Conservation (phyloP, 2,888 invertebrate species). For the Oxytorus armatus region DNA sequence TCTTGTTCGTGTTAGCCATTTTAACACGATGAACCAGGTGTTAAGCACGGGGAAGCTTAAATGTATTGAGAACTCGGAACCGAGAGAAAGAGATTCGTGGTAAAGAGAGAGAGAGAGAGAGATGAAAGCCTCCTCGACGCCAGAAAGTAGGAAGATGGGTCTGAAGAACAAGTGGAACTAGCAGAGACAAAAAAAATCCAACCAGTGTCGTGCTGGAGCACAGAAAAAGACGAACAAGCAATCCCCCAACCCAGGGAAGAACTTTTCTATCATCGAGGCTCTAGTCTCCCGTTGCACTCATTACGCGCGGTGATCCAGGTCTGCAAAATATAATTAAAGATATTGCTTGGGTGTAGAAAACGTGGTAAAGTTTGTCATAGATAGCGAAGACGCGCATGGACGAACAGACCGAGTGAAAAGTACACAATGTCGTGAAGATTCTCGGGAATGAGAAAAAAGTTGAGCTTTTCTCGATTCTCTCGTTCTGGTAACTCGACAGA, state of each 20-base stretch:
- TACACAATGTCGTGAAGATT: conserved; percentile 66
- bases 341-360: conserved; percentile 74
- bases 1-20: conserved; percentile 59
- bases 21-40: conserved; percentile 50
- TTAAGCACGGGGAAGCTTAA: conserved; percentile 44
- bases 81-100: conserved; percentile 49
- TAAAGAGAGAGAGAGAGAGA: background rate
- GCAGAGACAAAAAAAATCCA: conserved; percentile 24
- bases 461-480: conserved; percentile 14
- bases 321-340: conserved; percentile 81
- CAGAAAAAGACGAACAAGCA: conserved; percentile 35
- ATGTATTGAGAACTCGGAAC: conserved; percentile 72
- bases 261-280: conserved; percentile 81
- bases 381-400: conserved; percentile 61
- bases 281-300: conserved; percentile 50
- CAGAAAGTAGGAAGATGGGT: conserved; percentile 32
- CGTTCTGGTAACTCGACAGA: conserved; percentile 68
- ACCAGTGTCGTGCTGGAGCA: conserved; percentile 15
- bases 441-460: conserved; percentile 42
- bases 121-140: background rate
- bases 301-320: conserved; percentile 62
- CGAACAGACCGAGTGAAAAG: conserved; percentile 63
- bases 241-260: conserved; percentile 58
- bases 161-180: conserved; percentile 48
- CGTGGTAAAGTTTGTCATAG: conserved; percentile 60